These are phyloP conservation scores for Dysmachus trigonus DNA, from an alignment of 2,888 invertebrate genomes.

Conservation along the genomic window DNA sequence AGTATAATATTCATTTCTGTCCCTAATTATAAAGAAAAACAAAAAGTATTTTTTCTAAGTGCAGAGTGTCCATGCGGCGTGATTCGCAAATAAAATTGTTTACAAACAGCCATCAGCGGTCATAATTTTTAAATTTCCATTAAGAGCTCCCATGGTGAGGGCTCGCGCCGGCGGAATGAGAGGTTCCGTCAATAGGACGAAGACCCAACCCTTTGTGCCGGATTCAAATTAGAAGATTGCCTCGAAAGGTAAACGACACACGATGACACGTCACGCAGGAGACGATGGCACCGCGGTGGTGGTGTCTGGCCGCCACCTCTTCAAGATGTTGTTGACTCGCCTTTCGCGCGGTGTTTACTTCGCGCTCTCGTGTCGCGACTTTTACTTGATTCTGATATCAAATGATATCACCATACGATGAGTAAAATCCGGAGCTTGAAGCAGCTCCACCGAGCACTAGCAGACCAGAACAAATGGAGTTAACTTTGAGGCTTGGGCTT, in stretches of 20 bases:
- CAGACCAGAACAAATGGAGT: neutral
- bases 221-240: neutral
- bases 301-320: neutral
- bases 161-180: neutral
- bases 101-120: neutral
- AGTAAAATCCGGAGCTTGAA: neutral
- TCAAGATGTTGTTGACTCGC: neutral
- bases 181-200: neutral
- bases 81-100: neutral
- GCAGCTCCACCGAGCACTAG: neutral
- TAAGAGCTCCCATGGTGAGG: neutral
- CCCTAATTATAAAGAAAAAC: neutral
- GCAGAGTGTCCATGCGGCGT: neutral
- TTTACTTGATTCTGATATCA: neutral
- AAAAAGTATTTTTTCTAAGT: neutral
- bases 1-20: neutral
- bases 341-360: neutral
- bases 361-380: neutral
- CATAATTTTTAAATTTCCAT: neutral
- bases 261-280: neutral
- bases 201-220: neutral
- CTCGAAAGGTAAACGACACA: neutral
- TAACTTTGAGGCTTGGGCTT: neutral
- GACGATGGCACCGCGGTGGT: neutral
- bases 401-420: slow-evolving; percentile 4